Base-by-base conservation (phyloP, 2,797 vertebrate genomes). In the Sebastes vulpes region DNA sequence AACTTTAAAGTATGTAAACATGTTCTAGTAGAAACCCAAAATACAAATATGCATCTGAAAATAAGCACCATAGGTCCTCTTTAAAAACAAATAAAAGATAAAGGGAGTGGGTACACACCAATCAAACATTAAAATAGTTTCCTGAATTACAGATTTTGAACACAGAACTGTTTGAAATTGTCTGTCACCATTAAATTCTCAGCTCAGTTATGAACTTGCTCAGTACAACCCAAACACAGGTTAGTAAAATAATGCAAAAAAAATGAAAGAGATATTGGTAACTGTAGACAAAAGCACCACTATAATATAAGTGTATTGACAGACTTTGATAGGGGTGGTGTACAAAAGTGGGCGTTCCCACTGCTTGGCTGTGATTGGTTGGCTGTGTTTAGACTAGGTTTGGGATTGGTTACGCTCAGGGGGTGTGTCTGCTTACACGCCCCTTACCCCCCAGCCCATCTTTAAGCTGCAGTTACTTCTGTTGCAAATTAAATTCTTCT, bases 361-460 rank as follows among this genome's bases (percentile, higher is more conserved):
- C 5, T 59, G 53, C 42, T 35, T 2, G 38, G 5, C 61, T 82
- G 71, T 64, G 68, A 89, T 84, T 90, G 76, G 85, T 31, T 56
- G 75, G 50, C 64, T 72, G 56, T 61, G 73, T 72, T 75, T 46
- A 42, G 61, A 31, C 20, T 20, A 23, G n/a, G 12, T 31, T 83
- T 65, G 21, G 12, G 68, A 86, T 85, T 83, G 85, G 85, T 79
- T 63, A 6, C 4, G 3, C 71, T 72, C 60, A 72, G 77, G 72
- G 81, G 79, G 87, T 79, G 85, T 84, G 87, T 85, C 79, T 69
- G 38, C 72, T 31, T 60, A 81, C 70, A 81, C 68, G 11, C 66
- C 77, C 71, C 68, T 81, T 10, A 52, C 42, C 42, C 42, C 53
- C 26, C 59, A 50, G 46, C 46, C 60, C 23, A 42, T 75, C 63